phyloP scores from a whole-genome alignment of 2,797 vertebrate species.

The Rhabdomys pumilio region DNA sequence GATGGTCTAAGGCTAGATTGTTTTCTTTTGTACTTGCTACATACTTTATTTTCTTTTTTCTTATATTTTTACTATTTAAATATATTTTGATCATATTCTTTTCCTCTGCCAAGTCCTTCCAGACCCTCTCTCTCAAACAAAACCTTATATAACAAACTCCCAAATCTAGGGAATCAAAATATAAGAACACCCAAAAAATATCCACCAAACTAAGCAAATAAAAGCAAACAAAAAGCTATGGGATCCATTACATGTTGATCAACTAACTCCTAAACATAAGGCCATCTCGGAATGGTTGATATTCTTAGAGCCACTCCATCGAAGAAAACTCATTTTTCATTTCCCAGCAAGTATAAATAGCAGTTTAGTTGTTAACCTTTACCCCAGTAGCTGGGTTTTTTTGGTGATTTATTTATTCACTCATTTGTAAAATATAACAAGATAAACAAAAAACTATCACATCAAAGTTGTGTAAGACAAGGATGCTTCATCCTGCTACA shows the following conservation, averaged over 20 bases:
- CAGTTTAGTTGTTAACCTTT: background rate
- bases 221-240: background rate
- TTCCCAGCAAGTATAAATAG: background rate
- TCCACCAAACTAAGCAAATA: background rate
- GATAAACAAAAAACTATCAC: background rate
- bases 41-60: background rate
- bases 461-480: background rate
- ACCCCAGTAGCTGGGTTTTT: background rate
- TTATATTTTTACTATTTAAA: background rate
- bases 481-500: background rate
- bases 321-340: background rate
- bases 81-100: background rate
- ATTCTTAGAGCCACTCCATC: background rate
- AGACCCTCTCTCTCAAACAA: background rate
- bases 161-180: background rate
- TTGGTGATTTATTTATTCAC: background rate
- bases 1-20: constrained; percentile 5
- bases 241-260: background rate
- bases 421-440: background rate
- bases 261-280: background rate
- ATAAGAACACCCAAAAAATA: background rate
- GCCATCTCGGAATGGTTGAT: no score
- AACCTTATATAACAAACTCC: background rate
- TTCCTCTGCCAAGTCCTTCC: background rate
- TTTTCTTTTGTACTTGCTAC: constrained; percentile 10